Evolutionary conservation across 2,797 vertebrate species (phyloP), one percentile per base, ranked within the genome.

Genomic region (Protonibea diacanthus): DNA sequence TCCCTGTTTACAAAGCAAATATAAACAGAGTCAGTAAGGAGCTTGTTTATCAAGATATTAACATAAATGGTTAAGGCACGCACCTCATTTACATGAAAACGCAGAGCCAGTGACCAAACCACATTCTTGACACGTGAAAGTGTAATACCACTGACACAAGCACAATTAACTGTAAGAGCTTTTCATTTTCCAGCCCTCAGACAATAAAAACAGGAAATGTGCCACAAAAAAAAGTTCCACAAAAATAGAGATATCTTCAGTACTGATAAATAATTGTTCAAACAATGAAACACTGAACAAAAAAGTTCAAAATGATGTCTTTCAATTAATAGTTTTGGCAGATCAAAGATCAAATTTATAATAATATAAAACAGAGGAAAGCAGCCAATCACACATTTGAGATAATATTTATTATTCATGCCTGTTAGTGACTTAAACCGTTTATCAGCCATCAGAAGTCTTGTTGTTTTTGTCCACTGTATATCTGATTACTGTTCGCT

Each of bases 1-100:
- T 72, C 49, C 76, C 74, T 87, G 81, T 92, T 94, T 82, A 90
- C 85, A 86, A 85, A 91, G 81, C 80, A 87, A 91, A 92, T 75
- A 88, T 56, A 80, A 87, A 82, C 68, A 85, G 66, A 66, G 58
- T 65, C 20, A 38, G 67, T 61, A 53, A 60, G 51, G 29, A 40
- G 8, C 40, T 27, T 80, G 72, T 82, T 79, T 78, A 72, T 85
- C 82, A 10, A 76, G 23, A 48, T 56, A 82, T 88, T 76, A 82
- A 76, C 78, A 83, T 65, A 88, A 87, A 80, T 79, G 81, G 63
- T 83, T 59, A 63, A 15, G n/a, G 3, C 33, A 49, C 3, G 52
- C 9, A 18, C 5, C 53, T 80, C n/a, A 79, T 86, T 88, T 77
- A 82, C 3, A 79, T 78, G 76, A 48, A 82, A 90, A 89, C 9